Base-by-base conservation (phyloP, 2,797 vertebrate species). In the Salarias fasciatus region DNA sequence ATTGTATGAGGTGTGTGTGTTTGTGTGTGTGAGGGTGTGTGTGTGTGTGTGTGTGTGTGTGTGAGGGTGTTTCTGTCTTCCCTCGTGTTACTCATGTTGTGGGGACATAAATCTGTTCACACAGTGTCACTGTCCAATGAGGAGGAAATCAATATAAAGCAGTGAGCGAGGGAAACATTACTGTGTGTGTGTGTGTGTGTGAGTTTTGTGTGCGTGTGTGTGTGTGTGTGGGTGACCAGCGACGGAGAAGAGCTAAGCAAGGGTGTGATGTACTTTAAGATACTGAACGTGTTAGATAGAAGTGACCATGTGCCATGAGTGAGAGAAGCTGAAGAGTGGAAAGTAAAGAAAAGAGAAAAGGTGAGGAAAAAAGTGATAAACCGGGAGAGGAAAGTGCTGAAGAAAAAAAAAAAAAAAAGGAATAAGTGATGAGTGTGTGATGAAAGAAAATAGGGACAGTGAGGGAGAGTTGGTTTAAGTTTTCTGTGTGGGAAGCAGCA, bases 221-320 rank as follows among this genome's bases (percentile, higher is more conserved):
- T 62, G 53, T 56, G 56, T 47, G 11, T 44, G 76, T 81, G 80
- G 63, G 83, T 85, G 79, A 83, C 72, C 79, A 53, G 57, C 58
- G 77, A 80, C 13, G 62, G 67, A 63, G 67, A 63, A 65, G 72
- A 86, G 73, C 80, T 63, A 47, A 40, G 74, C 70, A 71, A 86
- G 84, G 76, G 86, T 91, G 89, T 77, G 83, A 88, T 90, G 89
- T 88, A 83, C 88, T 90, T 87, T 79, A 75, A 86, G 83, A 87
- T 84, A 72, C 75, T 79, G 72, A 89, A 86, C 33, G 83, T 86
- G 85, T 89, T 79, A 79, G 71, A 83, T 67, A 75, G 74, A 87
- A 84, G 79, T 80, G 86, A 85, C 83, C 85, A 75, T 74, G 86
- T 82, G 70, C 75, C 80, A 75, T 65, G n/a, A 59, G 78, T 73